Evolutionary conservation across 2,797 vertebrate genomes (phyloP).

Genomic region (Halcyon chelicuti): DNA sequence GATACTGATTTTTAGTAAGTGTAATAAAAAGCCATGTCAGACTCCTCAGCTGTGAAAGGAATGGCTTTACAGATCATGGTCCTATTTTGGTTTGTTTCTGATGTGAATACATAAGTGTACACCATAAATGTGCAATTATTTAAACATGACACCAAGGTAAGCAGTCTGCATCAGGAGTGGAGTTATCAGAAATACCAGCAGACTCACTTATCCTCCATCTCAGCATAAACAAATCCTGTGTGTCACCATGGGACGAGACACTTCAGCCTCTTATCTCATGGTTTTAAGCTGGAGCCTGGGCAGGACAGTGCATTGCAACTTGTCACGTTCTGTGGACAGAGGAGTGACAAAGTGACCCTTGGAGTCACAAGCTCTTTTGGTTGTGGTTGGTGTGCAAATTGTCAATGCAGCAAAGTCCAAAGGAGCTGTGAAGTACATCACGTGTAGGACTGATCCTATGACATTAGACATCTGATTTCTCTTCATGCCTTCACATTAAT

Average conservation of each 20-base stretch:
- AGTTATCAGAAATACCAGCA: background rate
- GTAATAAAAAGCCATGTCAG: background rate
- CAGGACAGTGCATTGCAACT: background rate
- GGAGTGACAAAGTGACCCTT: background rate
- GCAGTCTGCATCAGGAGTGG: background rate
- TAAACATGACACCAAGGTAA: background rate
- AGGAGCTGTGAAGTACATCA: background rate
- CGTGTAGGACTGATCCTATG: background rate
- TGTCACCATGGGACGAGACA: background rate
- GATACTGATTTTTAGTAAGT: background rate
- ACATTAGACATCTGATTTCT: background rate
- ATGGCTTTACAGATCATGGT: background rate
- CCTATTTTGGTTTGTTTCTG: background rate
- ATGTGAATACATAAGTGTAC: background rate
- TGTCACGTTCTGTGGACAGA: background rate
- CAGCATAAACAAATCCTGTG: background rate
- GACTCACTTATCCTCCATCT: background rate
- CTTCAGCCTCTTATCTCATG: background rate
- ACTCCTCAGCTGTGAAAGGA: background rate
- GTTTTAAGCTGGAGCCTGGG: background rate
- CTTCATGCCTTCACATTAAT: background rate
- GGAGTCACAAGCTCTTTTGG: background rate
- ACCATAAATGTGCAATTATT: background rate
- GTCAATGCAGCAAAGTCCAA: background rate
- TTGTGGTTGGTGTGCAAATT: background rate